Percentiles rank a stretch among this genome's conserved stretches.
These are phyloP conservation scores for Kryphioiulus occultus DNA, from an alignment of 2,888 invertebrate genomes.

Conservation along the genomic window DNA sequence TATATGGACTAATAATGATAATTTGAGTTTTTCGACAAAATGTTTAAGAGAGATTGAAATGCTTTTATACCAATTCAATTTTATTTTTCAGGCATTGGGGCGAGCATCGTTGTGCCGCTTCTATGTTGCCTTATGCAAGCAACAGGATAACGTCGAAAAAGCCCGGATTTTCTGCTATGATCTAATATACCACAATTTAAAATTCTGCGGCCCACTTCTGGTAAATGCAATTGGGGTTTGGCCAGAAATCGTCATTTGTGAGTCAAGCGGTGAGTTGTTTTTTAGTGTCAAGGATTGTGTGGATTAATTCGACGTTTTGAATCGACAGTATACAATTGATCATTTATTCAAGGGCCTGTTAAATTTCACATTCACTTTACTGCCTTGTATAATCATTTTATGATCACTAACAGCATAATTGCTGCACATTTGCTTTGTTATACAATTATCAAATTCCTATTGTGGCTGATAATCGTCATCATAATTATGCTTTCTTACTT, in stretches of 20 bases:
- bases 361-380: neutral
- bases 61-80: too few species aligned
- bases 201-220: neutral
- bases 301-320: neutral
- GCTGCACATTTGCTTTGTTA: too few species aligned
- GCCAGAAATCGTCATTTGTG: neutral
- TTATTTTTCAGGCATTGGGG: neutral
- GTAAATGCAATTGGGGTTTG: neutral
- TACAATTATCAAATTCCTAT: too few species aligned
- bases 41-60: too few species aligned
- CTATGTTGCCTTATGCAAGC: neutral
- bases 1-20: too few species aligned
- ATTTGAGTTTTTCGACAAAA: too few species aligned
- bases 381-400: neutral
- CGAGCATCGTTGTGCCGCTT: neutral
- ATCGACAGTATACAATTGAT: too few species aligned
- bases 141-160: neutral
- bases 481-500: neutral
- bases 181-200: neutral
- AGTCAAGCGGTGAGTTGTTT: neutral
- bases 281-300: neutral
- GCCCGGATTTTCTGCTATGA: neutral
- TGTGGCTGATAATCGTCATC: neutral
- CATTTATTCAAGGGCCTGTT: neutral
- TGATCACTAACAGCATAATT: neutral